These are phyloP conservation scores for Anastrepha ludens DNA, from an alignment of 1,140 invertebrate species.

Conservation along the genomic window DNA sequence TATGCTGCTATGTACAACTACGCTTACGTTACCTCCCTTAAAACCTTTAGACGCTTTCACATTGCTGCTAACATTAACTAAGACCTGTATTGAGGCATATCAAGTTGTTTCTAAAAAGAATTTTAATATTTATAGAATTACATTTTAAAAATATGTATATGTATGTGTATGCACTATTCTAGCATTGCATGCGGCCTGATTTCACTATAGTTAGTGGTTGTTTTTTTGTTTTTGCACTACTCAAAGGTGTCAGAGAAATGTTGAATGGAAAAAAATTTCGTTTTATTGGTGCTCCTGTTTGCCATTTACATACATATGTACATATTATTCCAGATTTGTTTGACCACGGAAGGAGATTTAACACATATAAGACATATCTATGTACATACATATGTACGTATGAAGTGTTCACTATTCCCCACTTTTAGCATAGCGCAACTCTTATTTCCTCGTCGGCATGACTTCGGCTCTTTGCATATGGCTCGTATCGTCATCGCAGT, in stretches of 20 bases:
- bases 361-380: too few species aligned
- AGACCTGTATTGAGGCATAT: constrained; percentile 45
- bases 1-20: background rate
- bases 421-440: too few species aligned
- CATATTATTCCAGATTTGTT: too few species aligned
- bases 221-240: background rate
- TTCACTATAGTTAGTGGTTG: background rate
- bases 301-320: too few species aligned
- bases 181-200: background rate
- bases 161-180: background rate
- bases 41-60: background rate
- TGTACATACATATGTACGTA: too few species aligned
- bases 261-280: background rate
- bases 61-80: background rate
- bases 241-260: too few species aligned
- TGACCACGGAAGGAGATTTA: too few species aligned
- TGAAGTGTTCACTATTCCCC: too few species aligned
- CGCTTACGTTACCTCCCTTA: background rate
- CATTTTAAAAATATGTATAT: background rate
- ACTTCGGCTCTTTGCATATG: too few species aligned
- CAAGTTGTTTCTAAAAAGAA: constrained; percentile 18
- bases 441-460: too few species aligned
- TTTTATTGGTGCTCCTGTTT: background rate
- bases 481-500: too few species aligned
- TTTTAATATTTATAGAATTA: constrained; percentile 8